Percentiles rank a stretch among this genome's conserved stretches.
These are phyloP conservation scores for Drosophila virilis DNA, from an alignment of 1,140 invertebrate genomes.

Conservation along the genomic window DNA sequence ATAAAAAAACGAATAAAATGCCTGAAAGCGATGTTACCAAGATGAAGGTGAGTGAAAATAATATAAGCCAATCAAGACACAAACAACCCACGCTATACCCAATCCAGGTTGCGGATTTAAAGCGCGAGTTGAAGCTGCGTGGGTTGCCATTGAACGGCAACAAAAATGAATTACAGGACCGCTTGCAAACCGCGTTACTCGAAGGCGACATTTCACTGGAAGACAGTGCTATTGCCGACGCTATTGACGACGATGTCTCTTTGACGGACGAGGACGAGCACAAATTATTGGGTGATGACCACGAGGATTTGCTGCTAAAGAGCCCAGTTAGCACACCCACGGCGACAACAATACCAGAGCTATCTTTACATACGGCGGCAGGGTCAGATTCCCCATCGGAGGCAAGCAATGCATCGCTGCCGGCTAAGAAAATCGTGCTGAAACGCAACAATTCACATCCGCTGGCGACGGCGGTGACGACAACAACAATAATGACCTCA, in stretches of 20 bases:
- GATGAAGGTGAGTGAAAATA: conserved; percentile 72
- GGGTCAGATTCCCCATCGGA: conserved; percentile 16
- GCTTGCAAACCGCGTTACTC: conserved; percentile 89
- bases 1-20: conserved; percentile 51
- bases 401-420: background rate
- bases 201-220: conserved; percentile 85
- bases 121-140: conserved; percentile 91
- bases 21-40: conserved; percentile 80
- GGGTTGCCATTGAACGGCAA: conserved; percentile 90
- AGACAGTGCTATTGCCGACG: conserved; percentile 85
- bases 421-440: conserved; percentile 87
- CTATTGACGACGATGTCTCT: conserved; percentile 77
- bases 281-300: conserved; percentile 66
- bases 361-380: conserved; percentile 3
- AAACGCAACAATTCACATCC: conserved; percentile 86
- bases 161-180: conserved; percentile 91
- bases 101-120: conserved; percentile 89
- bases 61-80: background rate
- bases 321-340: conserved; percentile 72
- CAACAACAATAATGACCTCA: conserved; percentile 29
- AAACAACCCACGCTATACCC: background rate
- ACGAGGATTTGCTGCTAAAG: conserved; percentile 70
- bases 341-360: conserved; percentile 38
- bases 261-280: conserved; percentile 76
- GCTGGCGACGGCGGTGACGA: conserved; percentile 20